These are phyloP conservation scores for Scomber colias DNA, from an alignment of 2,113 vertebrate genomes.

Conservation along the genomic window DNA sequence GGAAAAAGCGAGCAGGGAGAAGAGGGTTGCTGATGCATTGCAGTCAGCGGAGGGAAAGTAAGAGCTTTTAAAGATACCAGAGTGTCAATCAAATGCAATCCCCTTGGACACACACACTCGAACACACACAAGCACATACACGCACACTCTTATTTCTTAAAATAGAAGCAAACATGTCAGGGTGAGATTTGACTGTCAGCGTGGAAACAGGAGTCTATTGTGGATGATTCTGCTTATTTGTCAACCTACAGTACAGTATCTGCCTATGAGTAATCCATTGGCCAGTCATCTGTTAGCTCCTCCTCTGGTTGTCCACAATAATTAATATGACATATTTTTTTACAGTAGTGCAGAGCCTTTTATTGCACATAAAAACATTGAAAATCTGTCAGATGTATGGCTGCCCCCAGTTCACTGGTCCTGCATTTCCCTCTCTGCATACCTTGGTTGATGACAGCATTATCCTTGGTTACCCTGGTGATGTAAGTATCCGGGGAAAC, in stretches of 20 bases:
- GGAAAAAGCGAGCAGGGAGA: neutral
- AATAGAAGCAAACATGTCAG: constrained; percentile 56
- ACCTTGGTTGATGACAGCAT: constrained; percentile 90
- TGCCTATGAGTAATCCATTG: neutral
- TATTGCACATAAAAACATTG: too few species aligned
- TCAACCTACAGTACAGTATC: neutral
- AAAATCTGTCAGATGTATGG: too few species aligned
- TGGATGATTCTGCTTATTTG: constrained; percentile 34
- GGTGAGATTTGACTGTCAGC: constrained; percentile 42
- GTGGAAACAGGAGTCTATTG: constrained; percentile 15
- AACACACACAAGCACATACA: constrained; percentile 24
- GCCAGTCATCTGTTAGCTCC: neutral
- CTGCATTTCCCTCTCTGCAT: neutral
- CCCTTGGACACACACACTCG: constrained; percentile 30
- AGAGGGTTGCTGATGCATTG: constrained; percentile 55
- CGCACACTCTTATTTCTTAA: constrained; percentile 50
- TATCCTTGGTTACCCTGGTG: constrained; percentile 89
- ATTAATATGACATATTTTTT: too few species aligned
- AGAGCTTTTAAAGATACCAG: constrained; percentile 55
- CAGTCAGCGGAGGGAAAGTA: constrained; percentile 50
- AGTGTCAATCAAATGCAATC: constrained; percentile 73
- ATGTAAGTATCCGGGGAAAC: constrained; percentile 90
- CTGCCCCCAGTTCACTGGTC: neutral
- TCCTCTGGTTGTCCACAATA: neutral
- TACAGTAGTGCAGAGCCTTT: too few species aligned